Percentiles rank a stretch among this genome's conserved stretches.
Conservation (phyloP, 2,888 invertebrate species). For the Agapetus fuscipes region DNA sequence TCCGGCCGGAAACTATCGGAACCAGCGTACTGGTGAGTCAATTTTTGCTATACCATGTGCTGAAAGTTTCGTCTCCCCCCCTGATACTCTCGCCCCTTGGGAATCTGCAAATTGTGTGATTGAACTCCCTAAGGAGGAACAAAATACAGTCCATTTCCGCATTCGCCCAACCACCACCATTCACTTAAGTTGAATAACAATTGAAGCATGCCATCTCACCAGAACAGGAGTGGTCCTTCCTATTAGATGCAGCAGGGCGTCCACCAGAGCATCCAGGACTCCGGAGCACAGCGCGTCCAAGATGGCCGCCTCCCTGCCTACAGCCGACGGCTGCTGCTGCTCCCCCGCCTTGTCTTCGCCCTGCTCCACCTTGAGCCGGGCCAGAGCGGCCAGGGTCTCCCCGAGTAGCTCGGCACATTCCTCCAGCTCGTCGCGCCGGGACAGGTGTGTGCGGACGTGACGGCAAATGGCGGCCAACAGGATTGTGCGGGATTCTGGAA, state of each 20-base stretch:
- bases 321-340: slow-evolving; percentile 43
- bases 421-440: slow-evolving; percentile 69
- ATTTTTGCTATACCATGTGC: too few relatives aligned
- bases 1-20: too few relatives aligned
- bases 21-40: too few relatives aligned
- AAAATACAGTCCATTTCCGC: too few relatives aligned
- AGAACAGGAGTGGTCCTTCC: slow-evolving; percentile 65
- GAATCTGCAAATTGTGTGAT: too few relatives aligned
- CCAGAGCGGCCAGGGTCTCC: slow-evolving; percentile 59
- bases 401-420: slow-evolving; percentile 81
- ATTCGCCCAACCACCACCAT: too few relatives aligned
- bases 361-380: slow-evolving; percentile 41
- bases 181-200: too few relatives aligned
- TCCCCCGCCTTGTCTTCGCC: slow-evolving; percentile 42
- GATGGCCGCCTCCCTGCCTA: too few relatives aligned
- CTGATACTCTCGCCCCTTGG: too few relatives aligned
- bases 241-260: slow-evolving; percentile 73
- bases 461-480: slow-evolving; percentile 76
- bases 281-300: slow-evolving; percentile 74
- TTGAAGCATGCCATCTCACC: too few relatives aligned
- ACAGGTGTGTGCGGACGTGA: slow-evolving; percentile 74
- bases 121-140: too few relatives aligned
- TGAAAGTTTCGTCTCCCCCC: too few relatives aligned
- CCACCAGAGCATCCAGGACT: slow-evolving; percentile 74
- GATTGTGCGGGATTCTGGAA: slow-evolving; percentile 72